Percentiles rank a stretch among this genome's conserved stretches.
Evolutionary conservation across 2,113 vertebrate genomes (phyloP).

Genomic region (Eublepharis macularius): DNA sequence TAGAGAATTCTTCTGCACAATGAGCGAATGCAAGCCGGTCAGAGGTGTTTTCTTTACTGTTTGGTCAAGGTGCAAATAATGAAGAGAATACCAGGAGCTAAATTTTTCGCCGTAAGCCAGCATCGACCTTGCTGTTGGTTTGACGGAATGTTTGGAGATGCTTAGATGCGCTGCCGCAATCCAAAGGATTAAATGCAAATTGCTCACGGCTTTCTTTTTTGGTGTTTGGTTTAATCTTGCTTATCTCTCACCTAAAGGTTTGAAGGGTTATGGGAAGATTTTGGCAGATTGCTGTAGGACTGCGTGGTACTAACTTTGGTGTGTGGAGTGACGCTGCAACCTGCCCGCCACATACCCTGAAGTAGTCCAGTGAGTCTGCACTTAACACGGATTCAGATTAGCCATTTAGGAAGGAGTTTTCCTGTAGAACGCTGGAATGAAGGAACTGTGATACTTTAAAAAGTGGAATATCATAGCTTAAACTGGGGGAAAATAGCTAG

Average conservation of each 20-base stretch:
- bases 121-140: constrained; percentile 31
- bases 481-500: background rate
- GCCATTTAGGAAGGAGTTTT: background rate
- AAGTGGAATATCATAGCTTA: background rate
- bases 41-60: constrained; percentile 22
- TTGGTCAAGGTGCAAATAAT: constrained; percentile 20
- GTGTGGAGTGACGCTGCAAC: background rate
- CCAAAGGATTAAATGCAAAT: constrained; percentile 34
- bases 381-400: background rate
- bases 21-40: constrained; percentile 40
- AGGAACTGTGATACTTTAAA: background rate
- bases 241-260: constrained; percentile 21
- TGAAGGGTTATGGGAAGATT: constrained; percentile 30
- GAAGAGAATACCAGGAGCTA: constrained; percentile 19
- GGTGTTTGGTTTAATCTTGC: constrained; percentile 45
- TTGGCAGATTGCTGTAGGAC: constrained; percentile 7
- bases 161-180: constrained; percentile 23
- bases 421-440: background rate
- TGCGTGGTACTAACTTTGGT: constrained; percentile 25
- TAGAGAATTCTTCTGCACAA: constrained; percentile 4
- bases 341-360: constrained; percentile 3
- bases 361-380: constrained; percentile 13
- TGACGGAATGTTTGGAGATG: constrained; percentile 9
- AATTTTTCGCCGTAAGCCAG: constrained; percentile 3
- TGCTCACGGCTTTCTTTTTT: constrained; percentile 35